Evolutionary conservation across 2,797 vertebrate species (phyloP).

Genomic region (Rousettus madagascariensis): DNA sequence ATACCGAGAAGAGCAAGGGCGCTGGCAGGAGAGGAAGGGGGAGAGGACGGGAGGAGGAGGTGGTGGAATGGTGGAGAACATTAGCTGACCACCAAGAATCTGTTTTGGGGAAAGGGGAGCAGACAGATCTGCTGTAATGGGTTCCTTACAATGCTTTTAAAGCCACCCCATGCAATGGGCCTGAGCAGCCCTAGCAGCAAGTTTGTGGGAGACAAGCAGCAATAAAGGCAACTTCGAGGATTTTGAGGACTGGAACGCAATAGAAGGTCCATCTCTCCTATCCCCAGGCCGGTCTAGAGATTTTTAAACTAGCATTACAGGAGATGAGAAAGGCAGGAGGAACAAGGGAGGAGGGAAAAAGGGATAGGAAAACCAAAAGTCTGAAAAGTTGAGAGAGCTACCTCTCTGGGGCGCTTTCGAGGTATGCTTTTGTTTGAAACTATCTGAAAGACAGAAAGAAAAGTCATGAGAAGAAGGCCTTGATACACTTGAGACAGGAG

Average conservation of each 20-base stretch:
- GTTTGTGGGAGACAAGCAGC: neutral
- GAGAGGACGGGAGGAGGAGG: neutral
- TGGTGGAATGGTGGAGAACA: neutral
- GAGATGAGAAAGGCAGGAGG: conserved; percentile 73
- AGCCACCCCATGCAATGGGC: conserved; percentile 36
- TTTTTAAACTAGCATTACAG: conserved; percentile 64
- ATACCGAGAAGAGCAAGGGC: neutral
- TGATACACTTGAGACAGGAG: conserved; percentile 69
- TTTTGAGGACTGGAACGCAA: neutral
- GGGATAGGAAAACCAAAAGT: conserved; percentile 82
- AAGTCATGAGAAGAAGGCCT: conserved; percentile 85
- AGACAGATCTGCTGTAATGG: neutral
- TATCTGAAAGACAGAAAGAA: conserved; percentile 97
- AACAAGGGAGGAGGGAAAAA: conserved; percentile 72
- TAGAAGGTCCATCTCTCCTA: neutral
- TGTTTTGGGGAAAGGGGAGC: neutral
- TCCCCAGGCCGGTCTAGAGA: conserved; percentile 47
- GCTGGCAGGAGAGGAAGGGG: conserved; percentile 1
- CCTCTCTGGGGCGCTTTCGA: conserved; percentile 99
- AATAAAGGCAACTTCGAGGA: neutral
- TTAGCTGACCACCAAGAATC: neutral
- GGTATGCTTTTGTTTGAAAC: conserved; percentile 99
- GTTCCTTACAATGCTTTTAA: neutral
- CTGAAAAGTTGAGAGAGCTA: conserved; percentile 89
- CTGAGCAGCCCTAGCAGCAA: neutral